Evolutionary conservation across 2,113 vertebrate genomes (phyloP).

Genomic region (Silurus glanis): DNA sequence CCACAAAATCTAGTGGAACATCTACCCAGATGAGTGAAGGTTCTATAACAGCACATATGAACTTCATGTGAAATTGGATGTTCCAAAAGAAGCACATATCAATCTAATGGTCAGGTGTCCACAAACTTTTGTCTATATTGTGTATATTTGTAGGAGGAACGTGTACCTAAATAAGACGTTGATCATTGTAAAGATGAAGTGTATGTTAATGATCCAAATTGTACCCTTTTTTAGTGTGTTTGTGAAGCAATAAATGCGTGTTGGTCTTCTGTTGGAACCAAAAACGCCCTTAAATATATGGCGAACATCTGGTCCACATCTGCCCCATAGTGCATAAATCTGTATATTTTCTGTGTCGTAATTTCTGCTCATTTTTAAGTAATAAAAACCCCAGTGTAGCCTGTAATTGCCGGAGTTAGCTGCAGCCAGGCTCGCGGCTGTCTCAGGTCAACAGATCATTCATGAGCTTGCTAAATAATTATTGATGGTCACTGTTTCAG

Average conservation of each 20-base stretch:
- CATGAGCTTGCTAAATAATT: not conserved
- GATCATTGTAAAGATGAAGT: not conserved
- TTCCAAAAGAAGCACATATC: too few relatives aligned
- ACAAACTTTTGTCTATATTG: too few relatives aligned
- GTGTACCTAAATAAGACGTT: not conserved
- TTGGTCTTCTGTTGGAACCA: not conserved
- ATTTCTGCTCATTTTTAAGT: conserved; percentile 3
- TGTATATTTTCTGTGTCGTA: not conserved
- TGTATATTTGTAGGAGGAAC: not conserved
- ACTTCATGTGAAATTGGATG: too few relatives aligned
- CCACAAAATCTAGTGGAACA: too few relatives aligned
- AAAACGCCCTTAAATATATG: not conserved
- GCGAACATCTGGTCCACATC: conserved; percentile 12
- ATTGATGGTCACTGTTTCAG: not conserved
- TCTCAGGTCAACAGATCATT: not conserved
- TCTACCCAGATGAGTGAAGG: too few relatives aligned
- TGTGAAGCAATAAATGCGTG: not conserved
- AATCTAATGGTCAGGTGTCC: too few relatives aligned
- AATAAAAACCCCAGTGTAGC: not conserved
- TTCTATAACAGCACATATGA: too few relatives aligned
- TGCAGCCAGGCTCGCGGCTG: not conserved
- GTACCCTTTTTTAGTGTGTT: not conserved
- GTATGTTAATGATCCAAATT: not conserved
- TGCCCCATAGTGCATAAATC: not conserved
- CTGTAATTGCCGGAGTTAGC: not conserved